Evolutionary conservation across 2,888 invertebrate species (phyloP), one percentile per base, ranked within the genome.

Genomic region (Neria commutata): DNA sequence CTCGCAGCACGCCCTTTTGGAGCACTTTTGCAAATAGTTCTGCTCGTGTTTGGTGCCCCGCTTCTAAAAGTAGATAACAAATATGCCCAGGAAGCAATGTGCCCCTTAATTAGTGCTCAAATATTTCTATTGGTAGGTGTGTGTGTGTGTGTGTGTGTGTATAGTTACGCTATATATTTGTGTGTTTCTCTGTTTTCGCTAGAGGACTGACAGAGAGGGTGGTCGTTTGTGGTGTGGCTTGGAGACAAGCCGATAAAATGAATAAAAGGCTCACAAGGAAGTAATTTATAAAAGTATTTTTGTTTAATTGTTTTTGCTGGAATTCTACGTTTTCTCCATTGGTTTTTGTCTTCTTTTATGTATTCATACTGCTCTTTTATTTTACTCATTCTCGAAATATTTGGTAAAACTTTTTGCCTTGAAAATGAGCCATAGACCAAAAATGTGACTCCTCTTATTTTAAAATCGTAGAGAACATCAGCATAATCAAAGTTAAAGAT

Each of bases 71-170:
- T 63, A 73, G 72, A 73, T 69, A 73, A 65, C 72, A 71, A 72
- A 72, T 74, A 73, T 71, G 67, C 68, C 64, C 71, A 70, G 74
- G 76, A 76, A 73, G 67, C 72, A 72, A 68, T 69, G 72, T 70
- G 75, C 69, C 74, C 74, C 72, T 69, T 75, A 76, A 75, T 75
- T 75, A 75, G 74, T 72, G 71, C 68, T 69, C 72, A 72, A 72
- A 54, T 50, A 53, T 60, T 57, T 54, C 40, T 25, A 26, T 25
- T 8, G 6, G 17, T 16, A n/a, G 6, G n/a, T 1, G 11, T 29
- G 21, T 1, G 16, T 6, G 52, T 24, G 34, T 23, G 11, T 16
- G n/a, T 26, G 14, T 24, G 21, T 6, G 33, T 16, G 37, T 17
- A 19, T 45, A 47, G 53, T 24, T 33, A 23, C 29, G 37, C 40